Evolutionary conservation across 2,888 invertebrate species (phyloP), one percentile per base, ranked within the genome.

Genomic region (Drosophila imparisetae): DNA sequence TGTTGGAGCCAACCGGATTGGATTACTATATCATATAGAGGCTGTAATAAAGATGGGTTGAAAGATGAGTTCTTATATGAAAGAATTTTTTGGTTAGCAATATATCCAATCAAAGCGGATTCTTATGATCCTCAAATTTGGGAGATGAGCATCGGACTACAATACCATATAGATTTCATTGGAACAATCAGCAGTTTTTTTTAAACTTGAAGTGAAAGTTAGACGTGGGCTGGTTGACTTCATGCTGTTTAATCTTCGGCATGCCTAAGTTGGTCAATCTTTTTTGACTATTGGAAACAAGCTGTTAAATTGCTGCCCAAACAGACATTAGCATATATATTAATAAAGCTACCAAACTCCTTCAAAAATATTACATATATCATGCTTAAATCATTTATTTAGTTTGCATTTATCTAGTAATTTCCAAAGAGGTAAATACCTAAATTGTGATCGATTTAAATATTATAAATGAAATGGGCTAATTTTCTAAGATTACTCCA

Each of bases 271-370:
- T 24, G 7, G 2, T 15, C 15, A 4, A 21, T 24, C 7, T 21
- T 21, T 13, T 45, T 4, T 13, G 11, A 42, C 5, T 11, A 1
- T 42, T 42, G 11, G 1, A 21, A 21, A 1, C 1, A 42, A 11
- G 2, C 0, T 21, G n/a, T 21, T 42, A 42, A 2, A 21, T 21
- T 11, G 40, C 11, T 21, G n/a, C 4, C 10, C 40, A 11, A 40
- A 13, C 15, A 15, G 0, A 8, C 2, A 1, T 24, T 4, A 4
- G 7, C 1, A 2, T 8, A 45, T 7, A 24, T 24, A 0, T 15
- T 2, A 21, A 2, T 15, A 24, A 15, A 7, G 7, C 21, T 21
- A 45, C 1, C 15, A 2, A 7, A 24, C 21, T 21, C 7, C 7
- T 8, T 0, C 32, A 3, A 32, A 32, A 10, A 32, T 10, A 32